These are phyloP conservation scores for Carcina quercana DNA, from an alignment of 2,888 invertebrate genomes.

Conservation along the genomic window DNA sequence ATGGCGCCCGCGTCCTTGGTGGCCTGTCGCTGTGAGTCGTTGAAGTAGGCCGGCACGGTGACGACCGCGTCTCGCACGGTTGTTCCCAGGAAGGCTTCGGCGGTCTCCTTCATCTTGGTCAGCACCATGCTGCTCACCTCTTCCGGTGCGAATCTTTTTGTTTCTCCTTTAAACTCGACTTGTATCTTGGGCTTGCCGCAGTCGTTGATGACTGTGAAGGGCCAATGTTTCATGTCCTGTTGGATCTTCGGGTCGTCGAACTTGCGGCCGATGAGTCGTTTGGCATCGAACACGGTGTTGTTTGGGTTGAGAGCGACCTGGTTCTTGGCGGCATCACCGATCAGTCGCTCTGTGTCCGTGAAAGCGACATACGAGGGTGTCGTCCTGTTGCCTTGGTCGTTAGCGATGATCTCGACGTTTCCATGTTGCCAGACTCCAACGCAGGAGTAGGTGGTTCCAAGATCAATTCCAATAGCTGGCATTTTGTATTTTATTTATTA, in stretches of 20 bases:
- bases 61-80: conserved; percentile 82
- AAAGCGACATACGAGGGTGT: conserved; percentile 93
- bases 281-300: conserved; percentile 83
- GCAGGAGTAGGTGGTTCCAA: conserved; percentile 92
- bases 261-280: conserved; percentile 86
- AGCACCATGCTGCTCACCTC: conserved; percentile 82
- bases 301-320: conserved; percentile 85
- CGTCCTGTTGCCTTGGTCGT: conserved; percentile 91
- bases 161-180: conserved; percentile 78
- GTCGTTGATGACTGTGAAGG: conserved; percentile 82
- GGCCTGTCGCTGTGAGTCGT: conserved; percentile 83
- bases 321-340: conserved; percentile 91
- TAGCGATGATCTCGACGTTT: conserved; percentile 89
- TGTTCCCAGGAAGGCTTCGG: conserved; percentile 81
- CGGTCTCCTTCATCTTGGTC: conserved; percentile 76
- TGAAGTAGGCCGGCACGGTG: conserved; percentile 88
- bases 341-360: conserved; percentile 87
- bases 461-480: conserved; percentile 73
- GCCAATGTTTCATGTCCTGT: conserved; percentile 88
- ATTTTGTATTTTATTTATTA: conserved; percentile 25
- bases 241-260: conserved; percentile 85
- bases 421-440: conserved; percentile 90
- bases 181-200: conserved; percentile 79
- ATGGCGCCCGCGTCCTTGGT: conserved; percentile 89
- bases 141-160: conserved; percentile 79